phyloP scores from a whole-genome alignment of 1,140 invertebrate species.

The Lethocerus indicus region DNA sequence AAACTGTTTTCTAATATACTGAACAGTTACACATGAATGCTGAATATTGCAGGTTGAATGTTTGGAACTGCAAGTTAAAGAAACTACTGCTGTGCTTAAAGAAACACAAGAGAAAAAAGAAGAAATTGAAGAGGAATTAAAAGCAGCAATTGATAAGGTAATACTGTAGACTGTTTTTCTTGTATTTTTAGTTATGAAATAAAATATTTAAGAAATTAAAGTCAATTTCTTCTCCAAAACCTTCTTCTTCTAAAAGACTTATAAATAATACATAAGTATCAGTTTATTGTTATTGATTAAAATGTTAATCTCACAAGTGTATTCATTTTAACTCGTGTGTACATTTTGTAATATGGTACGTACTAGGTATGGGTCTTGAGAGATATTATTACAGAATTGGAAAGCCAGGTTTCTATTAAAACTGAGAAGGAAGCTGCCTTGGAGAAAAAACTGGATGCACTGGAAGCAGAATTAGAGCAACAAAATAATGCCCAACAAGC shows the following conservation, averaged over 20 bases:
- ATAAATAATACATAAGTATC: too few species aligned
- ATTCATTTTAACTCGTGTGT: too few species aligned
- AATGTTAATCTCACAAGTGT: too few species aligned
- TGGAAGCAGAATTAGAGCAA: constrained; percentile 26
- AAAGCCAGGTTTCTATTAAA: constrained; percentile 48
- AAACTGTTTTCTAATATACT: too few species aligned
- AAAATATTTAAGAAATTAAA: too few species aligned
- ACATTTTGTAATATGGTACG: too few species aligned
- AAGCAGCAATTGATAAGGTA: constrained; percentile 46
- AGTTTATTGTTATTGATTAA: too few species aligned
- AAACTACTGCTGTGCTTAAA: constrained; percentile 21
- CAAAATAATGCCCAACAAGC: constrained; percentile 32
- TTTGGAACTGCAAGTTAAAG: constrained; percentile 15
- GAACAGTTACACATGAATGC: background rate
- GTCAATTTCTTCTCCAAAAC: too few species aligned
- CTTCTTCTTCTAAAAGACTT: too few species aligned
- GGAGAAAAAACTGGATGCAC: constrained; percentile 26
- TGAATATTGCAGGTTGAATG: constrained; percentile 14
- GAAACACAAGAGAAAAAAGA: constrained; percentile 41
- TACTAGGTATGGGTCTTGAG: constrained; percentile 38
- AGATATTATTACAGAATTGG: constrained; percentile 57
- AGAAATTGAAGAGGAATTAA: constrained; percentile 42
- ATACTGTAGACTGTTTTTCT: too few species aligned
- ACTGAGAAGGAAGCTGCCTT: constrained; percentile 28
- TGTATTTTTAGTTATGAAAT: too few species aligned